Base-by-base conservation (phyloP, 2,888 invertebrate genomes). In the Copidosoma aretas region DNA sequence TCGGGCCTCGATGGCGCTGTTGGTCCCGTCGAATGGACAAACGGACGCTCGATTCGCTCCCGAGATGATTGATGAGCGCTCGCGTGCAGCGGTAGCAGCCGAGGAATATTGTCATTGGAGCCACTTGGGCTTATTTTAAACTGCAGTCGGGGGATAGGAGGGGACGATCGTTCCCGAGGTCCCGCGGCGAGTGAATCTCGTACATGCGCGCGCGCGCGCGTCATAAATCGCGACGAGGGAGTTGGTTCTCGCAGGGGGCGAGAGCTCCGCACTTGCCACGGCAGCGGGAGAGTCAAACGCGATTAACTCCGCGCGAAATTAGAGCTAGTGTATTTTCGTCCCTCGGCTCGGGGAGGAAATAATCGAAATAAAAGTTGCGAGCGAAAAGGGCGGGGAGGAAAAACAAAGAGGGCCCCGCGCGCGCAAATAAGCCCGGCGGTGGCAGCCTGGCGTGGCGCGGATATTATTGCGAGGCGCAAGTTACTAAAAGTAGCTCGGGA, bases 291-390 rank as follows among this genome's bases (percentile, higher is more conserved):
- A 67, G 70, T 67, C 62, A 60, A 64, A 63, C 63, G 52, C 60
- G 60, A 66, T 66, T 59, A 54, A 41, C 24, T 49, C n/a, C 39
- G n/a, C 43, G 59, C 67, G 57, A 63, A 66, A 60, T 60, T 54
- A 57, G 66, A 63, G 63, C 54, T 57, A 24, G 65, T 25, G n/a
- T 70, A 70, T 70, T 70, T 70, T 66, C 57, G 70, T 67, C 70
- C n/a, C 24, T 54, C n/a, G 39, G 39, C 21, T 15, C 49, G n/a
- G 21, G 54, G 15, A 54, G 5, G 25, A 32, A n/a, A 32, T 10
- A 49, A 25, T 53, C 43, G 43, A 64, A 64, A 64, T 41, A 19
- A 68, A 51, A 53, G 43, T 1, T 17, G 32, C 51, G n/a, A 32
- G n/a, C 17, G 39, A 21, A 12, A 19, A 21, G 21, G 41, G 57